These are phyloP conservation scores for Drosophila falleni DNA, from an alignment of 2,888 invertebrate genomes.

Conservation along the genomic window DNA sequence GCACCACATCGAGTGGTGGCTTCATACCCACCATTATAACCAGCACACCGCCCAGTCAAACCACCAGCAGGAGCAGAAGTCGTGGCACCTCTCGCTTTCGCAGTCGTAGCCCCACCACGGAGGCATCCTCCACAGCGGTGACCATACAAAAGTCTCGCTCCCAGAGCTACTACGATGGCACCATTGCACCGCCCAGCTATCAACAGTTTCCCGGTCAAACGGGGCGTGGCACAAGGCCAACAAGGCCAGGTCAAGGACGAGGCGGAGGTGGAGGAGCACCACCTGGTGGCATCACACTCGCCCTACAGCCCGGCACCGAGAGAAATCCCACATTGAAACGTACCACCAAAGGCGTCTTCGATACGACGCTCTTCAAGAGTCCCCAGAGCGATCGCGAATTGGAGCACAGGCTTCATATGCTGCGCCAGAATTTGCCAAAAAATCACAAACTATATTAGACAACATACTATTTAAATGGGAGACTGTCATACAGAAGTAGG, in stretches of 20 bases:
- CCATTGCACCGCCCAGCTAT: slow-evolving; percentile 64
- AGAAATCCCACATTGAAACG: slow-evolving; percentile 57
- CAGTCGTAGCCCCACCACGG: slow-evolving; percentile 32
- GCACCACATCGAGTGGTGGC: slow-evolving; percentile 50
- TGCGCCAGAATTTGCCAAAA: slow-evolving; percentile 80
- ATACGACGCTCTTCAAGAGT: slow-evolving; percentile 83
- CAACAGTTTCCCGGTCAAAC: slow-evolving; percentile 34
- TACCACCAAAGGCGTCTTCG: slow-evolving; percentile 82
- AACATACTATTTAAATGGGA: too few relatives aligned
- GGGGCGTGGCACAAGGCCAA: slow-evolving; percentile 53
- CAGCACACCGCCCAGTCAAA: slow-evolving; percentile 33
- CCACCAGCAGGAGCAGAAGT: slow-evolving; percentile 20
- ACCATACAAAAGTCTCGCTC: slow-evolving; percentile 85
- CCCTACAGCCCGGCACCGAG: slow-evolving; percentile 47
- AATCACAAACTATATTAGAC: slow-evolving; percentile 83
- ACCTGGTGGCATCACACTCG: slow-evolving; percentile 20
- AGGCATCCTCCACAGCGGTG: slow-evolving; percentile 61
- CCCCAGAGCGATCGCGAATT: slow-evolving; percentile 72
- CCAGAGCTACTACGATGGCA: slow-evolving; percentile 85
- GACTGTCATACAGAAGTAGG: not conserved
- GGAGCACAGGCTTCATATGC: slow-evolving; percentile 53
- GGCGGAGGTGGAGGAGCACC: slow-evolving; percentile 1
- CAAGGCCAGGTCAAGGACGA: slow-evolving; percentile 42
- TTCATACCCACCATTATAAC: slow-evolving; percentile 61
- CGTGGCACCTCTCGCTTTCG: slow-evolving; percentile 58